Percentiles rank a stretch among this genome's conserved stretches.
These are phyloP conservation scores for Acanthosoma haemorrhoidale DNA, from an alignment of 2,888 invertebrate genomes.

Conservation along the genomic window DNA sequence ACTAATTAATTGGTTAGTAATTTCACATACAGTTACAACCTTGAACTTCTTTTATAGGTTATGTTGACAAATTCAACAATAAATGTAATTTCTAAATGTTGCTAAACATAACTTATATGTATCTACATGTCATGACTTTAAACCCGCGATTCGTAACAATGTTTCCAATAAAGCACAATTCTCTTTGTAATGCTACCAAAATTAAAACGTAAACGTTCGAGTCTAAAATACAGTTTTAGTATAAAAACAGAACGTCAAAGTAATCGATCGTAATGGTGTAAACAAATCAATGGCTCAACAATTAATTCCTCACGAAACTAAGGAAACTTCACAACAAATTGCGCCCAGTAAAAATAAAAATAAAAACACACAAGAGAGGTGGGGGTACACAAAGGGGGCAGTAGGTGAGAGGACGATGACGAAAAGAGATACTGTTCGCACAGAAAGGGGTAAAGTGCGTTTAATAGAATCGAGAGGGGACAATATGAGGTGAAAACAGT, in stretches of 20 bases:
- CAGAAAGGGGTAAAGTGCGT: not conserved
- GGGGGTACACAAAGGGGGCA: not conserved
- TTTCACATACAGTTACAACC: conserved; percentile 13
- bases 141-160: no score
- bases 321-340: not conserved
- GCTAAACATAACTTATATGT: no score
- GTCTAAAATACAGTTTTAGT: not conserved
- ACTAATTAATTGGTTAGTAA: not conserved
- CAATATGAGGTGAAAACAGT: not conserved
- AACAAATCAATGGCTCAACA: no score
- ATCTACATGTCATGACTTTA: no score
- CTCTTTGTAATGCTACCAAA: not conserved
- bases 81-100: no score
- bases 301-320: no score
- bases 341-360: not conserved
- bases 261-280: no score
- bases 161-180: no score
- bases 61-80: conserved; percentile 19
- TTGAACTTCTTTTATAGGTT: conserved; percentile 20
- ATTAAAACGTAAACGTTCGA: not conserved
- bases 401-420: not conserved
- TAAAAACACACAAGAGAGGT: not conserved
- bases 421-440: not conserved
- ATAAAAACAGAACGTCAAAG: no score
- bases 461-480: not conserved